A percentile compares a stretch with the other conserved stretches of the same genome.
Conservation (phyloP, 2,113 vertebrate genomes). For the Riparia riparia region DNA sequence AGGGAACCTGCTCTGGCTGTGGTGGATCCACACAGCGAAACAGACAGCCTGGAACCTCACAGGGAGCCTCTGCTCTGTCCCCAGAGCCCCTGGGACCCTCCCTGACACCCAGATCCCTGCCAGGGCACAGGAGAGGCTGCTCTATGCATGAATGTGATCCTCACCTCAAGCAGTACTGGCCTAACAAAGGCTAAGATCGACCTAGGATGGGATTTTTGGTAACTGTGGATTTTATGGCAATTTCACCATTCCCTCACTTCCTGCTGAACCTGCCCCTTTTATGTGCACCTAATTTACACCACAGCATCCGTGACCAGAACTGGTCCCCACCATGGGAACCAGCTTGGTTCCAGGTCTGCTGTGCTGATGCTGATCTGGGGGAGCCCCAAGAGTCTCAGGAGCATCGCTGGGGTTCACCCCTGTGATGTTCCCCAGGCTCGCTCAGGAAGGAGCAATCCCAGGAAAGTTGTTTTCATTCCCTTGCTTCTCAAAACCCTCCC, state of each 20-base stretch:
- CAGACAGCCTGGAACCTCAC: neutral
- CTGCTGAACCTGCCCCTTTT: neutral
- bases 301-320: neutral
- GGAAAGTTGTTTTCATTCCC: neutral
- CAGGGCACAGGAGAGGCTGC: neutral
- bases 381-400: too few relatives aligned
- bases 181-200: neutral
- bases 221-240: neutral
- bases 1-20: neutral
- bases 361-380: neutral
- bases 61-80: neutral
- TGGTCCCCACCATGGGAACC: too few relatives aligned
- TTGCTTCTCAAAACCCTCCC: neutral
- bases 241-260: neutral
- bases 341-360: neutral
- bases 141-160: accelerated
- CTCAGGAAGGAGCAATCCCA: neutral
- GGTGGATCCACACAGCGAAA: accelerated
- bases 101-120: neutral
- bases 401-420: neutral
- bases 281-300: neutral
- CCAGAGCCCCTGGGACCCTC: neutral
- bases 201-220: neutral
- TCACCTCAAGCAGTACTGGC: neutral
- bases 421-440: accelerated